These are phyloP conservation scores for Oreamnos americanus DNA, from an alignment of 2,113 vertebrate genomes.

Conservation along the genomic window DNA sequence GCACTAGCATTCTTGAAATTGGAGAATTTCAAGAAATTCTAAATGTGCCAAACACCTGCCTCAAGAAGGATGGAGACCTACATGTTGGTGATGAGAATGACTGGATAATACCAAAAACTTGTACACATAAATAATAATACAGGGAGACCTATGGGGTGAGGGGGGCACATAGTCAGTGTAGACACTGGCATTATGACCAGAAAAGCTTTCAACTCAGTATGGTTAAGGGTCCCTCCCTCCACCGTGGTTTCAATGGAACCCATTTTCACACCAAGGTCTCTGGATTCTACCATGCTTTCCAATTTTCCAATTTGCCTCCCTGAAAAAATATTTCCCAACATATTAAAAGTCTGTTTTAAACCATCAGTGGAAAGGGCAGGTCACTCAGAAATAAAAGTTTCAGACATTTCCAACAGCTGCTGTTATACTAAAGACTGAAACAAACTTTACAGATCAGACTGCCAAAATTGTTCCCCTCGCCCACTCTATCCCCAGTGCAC, in stretches of 20 bases:
- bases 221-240: neutral
- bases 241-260: neutral
- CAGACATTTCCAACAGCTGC: neutral
- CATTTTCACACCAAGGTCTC: neutral
- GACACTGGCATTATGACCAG: neutral
- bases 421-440: neutral
- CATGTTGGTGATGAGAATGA: neutral
- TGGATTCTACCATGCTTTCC: neutral
- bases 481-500: rapidly evolving
- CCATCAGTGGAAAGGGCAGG: slow-evolving; percentile 19
- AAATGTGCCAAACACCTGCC: neutral
- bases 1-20: neutral
- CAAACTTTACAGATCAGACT: neutral
- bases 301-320: neutral
- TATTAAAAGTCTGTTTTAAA: slow-evolving; percentile 25
- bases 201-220: neutral
- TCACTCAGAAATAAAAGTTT: neutral
- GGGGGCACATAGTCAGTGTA: neutral
- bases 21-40: neutral
- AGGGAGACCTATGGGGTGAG: too few species aligned
- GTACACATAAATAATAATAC: neutral
- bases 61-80: neutral
- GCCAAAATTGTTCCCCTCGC: neutral
- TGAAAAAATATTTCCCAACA: neutral
- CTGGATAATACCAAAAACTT: neutral